Percentiles rank a stretch among this genome's conserved stretches.
Evolutionary conservation across 2,888 invertebrate species (phyloP).

Genomic region (Protodeltote pygarga): DNA sequence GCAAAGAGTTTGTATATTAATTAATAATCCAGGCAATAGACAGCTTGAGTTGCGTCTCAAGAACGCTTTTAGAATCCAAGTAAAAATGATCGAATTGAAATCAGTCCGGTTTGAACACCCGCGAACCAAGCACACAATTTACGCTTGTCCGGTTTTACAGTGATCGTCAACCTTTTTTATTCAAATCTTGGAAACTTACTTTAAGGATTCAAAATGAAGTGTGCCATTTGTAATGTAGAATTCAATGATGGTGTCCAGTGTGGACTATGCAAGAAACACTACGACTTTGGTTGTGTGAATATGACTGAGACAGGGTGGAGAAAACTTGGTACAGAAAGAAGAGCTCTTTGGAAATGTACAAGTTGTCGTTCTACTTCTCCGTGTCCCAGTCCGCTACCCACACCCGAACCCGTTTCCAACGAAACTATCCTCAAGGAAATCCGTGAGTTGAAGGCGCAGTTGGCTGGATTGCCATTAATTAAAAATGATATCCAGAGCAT

Average conservation of each 20-base stretch:
- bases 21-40: too few species aligned
- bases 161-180: too few species aligned
- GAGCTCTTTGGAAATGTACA: constrained; percentile 28
- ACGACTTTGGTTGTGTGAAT: constrained; percentile 34
- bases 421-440: constrained; percentile 32
- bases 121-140: too few species aligned
- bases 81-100: too few species aligned
- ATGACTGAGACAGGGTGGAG: constrained; percentile 27
- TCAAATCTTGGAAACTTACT: too few species aligned
- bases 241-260: constrained; percentile 34
- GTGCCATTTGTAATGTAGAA: constrained; percentile 10
- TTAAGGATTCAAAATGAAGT: too few species aligned
- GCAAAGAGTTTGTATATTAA: too few species aligned
- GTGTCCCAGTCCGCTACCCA: neutral
- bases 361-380: constrained; percentile 13
- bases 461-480: constrained; percentile 16
- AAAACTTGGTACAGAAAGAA: constrained; percentile 14
- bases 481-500: constrained; percentile 21
- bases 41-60: too few species aligned
- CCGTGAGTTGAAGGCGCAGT: constrained; percentile 24
- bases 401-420: constrained; percentile 4
- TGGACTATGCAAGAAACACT: constrained; percentile 15
- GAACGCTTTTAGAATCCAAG: too few species aligned
- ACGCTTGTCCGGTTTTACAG: too few species aligned
- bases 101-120: too few species aligned